Base-by-base conservation (phyloP, 2,888 invertebrate species). In the Epistrophe eligans region DNA sequence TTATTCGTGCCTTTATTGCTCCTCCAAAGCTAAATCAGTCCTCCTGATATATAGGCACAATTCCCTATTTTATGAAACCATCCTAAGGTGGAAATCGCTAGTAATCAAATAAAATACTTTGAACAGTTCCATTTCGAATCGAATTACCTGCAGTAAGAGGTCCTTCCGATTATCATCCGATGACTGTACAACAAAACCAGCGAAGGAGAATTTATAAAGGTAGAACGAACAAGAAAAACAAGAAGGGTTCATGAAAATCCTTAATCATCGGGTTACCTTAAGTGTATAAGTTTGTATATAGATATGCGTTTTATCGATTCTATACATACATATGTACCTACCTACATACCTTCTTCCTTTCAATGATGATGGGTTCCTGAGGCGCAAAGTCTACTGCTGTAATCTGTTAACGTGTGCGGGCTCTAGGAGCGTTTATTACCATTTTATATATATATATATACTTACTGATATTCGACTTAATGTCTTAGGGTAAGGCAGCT, bases 51-150 rank as follows among this genome's bases (percentile, higher is more conserved):
- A 40, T 19, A 40, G 40, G 17, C 40, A 24, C 13, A 19, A 40
- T 58, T 57, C n/a, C 2, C 35, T 35, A 13, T 62, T 60, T 67
- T 35, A 64, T 45, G n/a, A 19, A 50, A 32, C 38, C 40, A 40
- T 67, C 19, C 52, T 35, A 64, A 70, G 77, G 74, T 81, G 74
- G 74, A 77, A 85, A 82, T 74, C 57, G 70, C 66, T 74, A 8
- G 73, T 85, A 85, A 85, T 85, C 77, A 74, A 81, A 81, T 81
- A 77, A 85, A 85, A 85, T 81, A 74, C 73, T 70, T 45, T 48
- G 73, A 73, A 67, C 73, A 70, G 70, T 77, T 70, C 50, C 62
- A 77, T 73, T 62, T 82, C 57, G 58, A 45, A 82, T 77, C 74
- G 50, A 74, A 85, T 85, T 74, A 74, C 77, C 48, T 38, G 64